Evolutionary conservation across 2,888 invertebrate genomes (phyloP), one percentile per base, ranked within the genome.

Genomic region (Parnassius glacialis): DNA sequence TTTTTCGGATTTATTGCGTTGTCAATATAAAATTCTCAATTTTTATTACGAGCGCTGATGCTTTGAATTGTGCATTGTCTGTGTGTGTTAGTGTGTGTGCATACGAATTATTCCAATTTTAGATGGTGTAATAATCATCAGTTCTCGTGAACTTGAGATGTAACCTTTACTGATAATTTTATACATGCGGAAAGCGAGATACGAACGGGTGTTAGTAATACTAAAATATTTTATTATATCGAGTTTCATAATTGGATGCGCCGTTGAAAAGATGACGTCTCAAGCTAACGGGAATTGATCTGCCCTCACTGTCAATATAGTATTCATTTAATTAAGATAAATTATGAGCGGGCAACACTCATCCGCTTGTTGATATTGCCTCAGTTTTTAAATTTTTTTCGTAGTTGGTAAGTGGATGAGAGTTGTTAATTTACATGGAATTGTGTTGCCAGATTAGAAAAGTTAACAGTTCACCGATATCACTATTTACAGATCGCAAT

Each of bases 91-190:
- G 16, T 74, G 25, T 25, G 25, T 34, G 34, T 72, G 73, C 74
- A 76, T 80, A 77, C 76, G 78, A 81, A 79, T 70, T 74, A 83
- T 83, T 84, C 81, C 80, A 81, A 61, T 76, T 81, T 75, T 76
- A 73, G 72, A 71, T 65, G 54, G 61, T 53, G 61, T 62, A 42
- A 50, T 48, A 43, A 50, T 54, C 10, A 11, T 25, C 59, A 41
- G 54, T 50, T 50, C 43, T 12, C 48, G 50, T 9, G 9, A 42
- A 12, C 2, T 54, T 20, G 41, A 25, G 20, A 44, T 44, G 44
- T 12, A 25, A 43, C 43, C 43, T 20, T 20, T 10, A 2, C 9
- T 48, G 48, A 48, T 10, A 13, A 34, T 34, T 34, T 34, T 34
- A 1, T 34, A 34, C 34, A 34, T 5, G 7, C 34, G 7, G 20